Evolutionary conservation across 2,888 invertebrate genomes (phyloP), one percentile per base, ranked within the genome.

Genomic region (Polyommatus iphigenia): DNA sequence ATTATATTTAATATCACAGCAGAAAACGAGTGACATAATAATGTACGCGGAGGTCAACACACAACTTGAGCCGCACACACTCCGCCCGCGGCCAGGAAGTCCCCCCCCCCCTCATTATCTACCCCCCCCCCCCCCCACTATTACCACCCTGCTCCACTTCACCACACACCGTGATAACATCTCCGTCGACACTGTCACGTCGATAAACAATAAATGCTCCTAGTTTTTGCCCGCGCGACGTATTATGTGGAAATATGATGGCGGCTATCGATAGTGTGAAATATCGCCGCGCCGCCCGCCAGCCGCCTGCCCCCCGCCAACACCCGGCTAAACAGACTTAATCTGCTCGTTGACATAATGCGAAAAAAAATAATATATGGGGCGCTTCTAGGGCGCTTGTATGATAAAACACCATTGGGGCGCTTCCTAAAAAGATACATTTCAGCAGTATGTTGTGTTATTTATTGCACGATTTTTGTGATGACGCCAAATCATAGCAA

Each of bases 141-240:
- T 41, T 10, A 41, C 41, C 41, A 29, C 6, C 29, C 2, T 15
- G n/a, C 20, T 29, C 10, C n/a, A 67, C 67, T 29, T 29, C 67
- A 67, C 29, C 59, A 10, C 24, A 24, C 62, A 10, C 62, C 67
- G 67, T 15, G 67, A 67, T 67, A 67, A 32, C 67, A 67, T 67
- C 67, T 67, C 67, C 29, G 29, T 29, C 67, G 67, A 67, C 67
- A 32, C 29, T 67, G 67, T 67, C 67, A 67, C 67, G 67, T 67
- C 67, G 67, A 67, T 67, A 67, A 29, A 67, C 67, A 67, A 67
- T 67, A 67, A 67, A 67, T 67, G 29, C 67, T 67, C 67, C 29
- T 32, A 67, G 67, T 67, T 67, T 67, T 29, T 67, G 67, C 15
- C 32, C 67, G 29, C 67, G 29, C 67, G 67, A 15, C 67, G 29